These are phyloP conservation scores for Acipenser ruthenus DNA, from an alignment of 2,797 vertebrate genomes.

Conservation along the genomic window DNA sequence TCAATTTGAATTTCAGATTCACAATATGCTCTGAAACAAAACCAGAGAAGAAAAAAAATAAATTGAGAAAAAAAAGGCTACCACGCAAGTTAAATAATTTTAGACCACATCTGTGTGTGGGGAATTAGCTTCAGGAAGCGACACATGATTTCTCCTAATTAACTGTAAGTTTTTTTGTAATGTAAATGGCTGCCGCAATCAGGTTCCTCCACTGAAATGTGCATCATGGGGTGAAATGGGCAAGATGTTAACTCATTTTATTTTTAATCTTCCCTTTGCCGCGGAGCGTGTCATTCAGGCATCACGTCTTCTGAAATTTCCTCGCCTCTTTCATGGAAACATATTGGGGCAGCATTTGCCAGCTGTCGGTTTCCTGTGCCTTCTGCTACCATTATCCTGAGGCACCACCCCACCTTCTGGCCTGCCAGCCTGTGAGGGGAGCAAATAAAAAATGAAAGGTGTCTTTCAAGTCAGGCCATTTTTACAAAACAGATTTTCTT, in stretches of 20 bases:
- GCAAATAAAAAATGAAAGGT: constrained; percentile 58
- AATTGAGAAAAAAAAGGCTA: constrained; percentile 25
- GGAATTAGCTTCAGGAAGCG: constrained; percentile 50
- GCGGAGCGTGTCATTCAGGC: constrained; percentile 83
- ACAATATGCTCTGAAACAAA: constrained; percentile 48
- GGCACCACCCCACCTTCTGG: constrained; percentile 96
- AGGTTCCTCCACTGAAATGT: constrained; percentile 52
- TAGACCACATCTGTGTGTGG: constrained; percentile 59
- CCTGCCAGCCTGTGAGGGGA: constrained; percentile 76
- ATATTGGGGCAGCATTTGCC: constrained; percentile 98
- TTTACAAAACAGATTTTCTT: constrained; percentile 18
- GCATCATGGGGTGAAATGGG: constrained; percentile 69
- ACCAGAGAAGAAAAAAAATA: constrained; percentile 25
- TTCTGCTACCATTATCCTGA: constrained; percentile 97
- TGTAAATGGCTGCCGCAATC: constrained; percentile 37
- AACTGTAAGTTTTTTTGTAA: constrained; percentile 44
- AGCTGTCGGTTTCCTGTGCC: constrained; percentile 96
- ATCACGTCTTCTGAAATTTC: constrained; percentile 88
- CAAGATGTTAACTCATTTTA: constrained; percentile 86
- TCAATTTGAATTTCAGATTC: constrained; percentile 70
- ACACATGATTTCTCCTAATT: constrained; percentile 62
- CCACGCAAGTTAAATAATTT: constrained; percentile 49
- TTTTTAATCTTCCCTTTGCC: constrained; percentile 85
- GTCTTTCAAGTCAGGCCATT: constrained; percentile 54
- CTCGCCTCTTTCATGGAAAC: constrained; percentile 97